Evolutionary conservation across 2,888 invertebrate genomes (phyloP).

Genomic region (Scaeva pyrastri): DNA sequence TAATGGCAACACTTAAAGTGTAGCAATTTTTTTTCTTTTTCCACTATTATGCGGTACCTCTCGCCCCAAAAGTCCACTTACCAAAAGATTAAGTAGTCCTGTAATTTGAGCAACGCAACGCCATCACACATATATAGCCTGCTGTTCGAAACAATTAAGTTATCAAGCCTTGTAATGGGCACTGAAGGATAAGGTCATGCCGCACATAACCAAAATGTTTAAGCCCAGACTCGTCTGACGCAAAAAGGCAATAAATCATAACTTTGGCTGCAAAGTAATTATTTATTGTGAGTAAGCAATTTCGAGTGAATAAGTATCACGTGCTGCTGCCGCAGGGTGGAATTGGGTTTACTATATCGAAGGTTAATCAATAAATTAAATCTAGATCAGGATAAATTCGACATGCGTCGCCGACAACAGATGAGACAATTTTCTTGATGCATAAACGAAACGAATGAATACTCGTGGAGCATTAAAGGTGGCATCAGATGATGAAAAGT

Average conservation of each 20-base stretch:
- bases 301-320: not conserved
- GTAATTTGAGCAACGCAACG: slow-evolving; percentile 33
- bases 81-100: slow-evolving; percentile 32
- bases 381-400: not conserved
- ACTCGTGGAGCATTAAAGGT: too few relatives aligned
- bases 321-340: too few relatives aligned
- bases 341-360: not conserved
- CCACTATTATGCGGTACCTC: not conserved
- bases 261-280: not conserved
- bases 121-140: slow-evolving; percentile 13
- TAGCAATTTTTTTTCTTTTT: slow-evolving; percentile 23
- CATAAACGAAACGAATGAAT: too few relatives aligned
- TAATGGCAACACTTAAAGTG: slow-evolving; percentile 58
- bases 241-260: slow-evolving; percentile 59
- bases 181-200: slow-evolving; percentile 37
- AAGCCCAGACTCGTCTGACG: not conserved
- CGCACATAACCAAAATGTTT: too few relatives aligned
- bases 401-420: slow-evolving; percentile 38
- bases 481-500: slow-evolving; percentile 38
- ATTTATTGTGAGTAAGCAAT: too few relatives aligned
- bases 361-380: slow-evolving; percentile 52
- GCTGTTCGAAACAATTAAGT: slow-evolving; percentile 65
- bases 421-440: slow-evolving; percentile 23
- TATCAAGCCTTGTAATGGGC: slow-evolving; percentile 62
- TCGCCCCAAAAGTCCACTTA: slow-evolving; percentile 21